Base-by-base conservation (phyloP, 2,888 invertebrate genomes). In the Habroteleia sp. region DNA sequence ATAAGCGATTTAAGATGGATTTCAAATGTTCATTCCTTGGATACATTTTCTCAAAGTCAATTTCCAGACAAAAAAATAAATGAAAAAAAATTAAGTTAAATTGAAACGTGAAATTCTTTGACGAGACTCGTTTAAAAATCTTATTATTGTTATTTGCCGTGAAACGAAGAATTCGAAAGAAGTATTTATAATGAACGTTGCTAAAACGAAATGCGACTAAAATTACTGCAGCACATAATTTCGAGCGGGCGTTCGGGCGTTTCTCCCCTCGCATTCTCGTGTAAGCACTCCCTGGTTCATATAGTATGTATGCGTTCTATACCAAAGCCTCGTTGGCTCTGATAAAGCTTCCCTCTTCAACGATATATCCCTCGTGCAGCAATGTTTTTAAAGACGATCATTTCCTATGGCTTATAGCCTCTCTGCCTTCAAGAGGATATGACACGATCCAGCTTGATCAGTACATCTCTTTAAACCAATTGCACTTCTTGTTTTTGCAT, bases 301-400 rank as follows among this genome's bases (percentile, higher is more conserved):
- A 25, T 69, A 52, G 37, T 52, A 52, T 72, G 63, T 27, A 42
- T 35, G 25, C 42, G 25, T 13, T 44, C 14, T 58, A 58, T 25
- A 44, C 33, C 46, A 31, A 60, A 50, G 48, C 52, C 50, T 35
- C 31, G 52, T 54, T 52, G 54, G 62, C 39, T 71, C 29, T 54
- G 52, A 50, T 65, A 58, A 73, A 52, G 58, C 65, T 58, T 63
- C 63, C 72, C 72, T 63, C 56, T 72, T 56, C 63, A 63, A 63
- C 58, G 58, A 54, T 73, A 73, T 72, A 69, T 76, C 73, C 54
- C 76, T 48, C 44, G 41, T 37, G 58, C 33, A 58, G 71, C 27
- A 68, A 69, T 48, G 35, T 66, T 39, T 66, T 81, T 82, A 80
- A 82, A 82, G 82, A 31, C 50, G 65, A 66, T 56, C 52, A 37